phyloP scores from a whole-genome alignment of 1,140 invertebrate species.

The Rhizoglyphus robini region DNA sequence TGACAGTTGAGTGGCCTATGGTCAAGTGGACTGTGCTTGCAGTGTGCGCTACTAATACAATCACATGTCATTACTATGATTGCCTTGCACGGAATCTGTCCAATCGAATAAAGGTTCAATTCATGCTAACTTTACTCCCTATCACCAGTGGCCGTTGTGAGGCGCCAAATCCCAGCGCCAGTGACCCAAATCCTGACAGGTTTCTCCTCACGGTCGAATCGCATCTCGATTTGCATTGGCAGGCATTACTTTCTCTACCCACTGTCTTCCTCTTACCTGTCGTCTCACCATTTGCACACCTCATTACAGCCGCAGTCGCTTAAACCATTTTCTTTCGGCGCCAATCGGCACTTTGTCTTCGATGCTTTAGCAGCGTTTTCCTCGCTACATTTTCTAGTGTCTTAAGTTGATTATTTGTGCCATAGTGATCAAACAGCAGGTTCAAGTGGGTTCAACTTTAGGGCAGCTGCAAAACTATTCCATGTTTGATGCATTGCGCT shows the following conservation, averaged over 20 bases:
- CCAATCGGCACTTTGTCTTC: too few relatives aligned
- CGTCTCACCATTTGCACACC: neutral
- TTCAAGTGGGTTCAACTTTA: too few relatives aligned
- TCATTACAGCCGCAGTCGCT: neutral
- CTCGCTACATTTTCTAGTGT: too few relatives aligned
- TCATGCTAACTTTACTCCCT: neutral
- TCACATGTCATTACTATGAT: neutral
- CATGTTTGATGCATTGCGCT: too few relatives aligned
- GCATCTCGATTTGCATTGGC: neutral
- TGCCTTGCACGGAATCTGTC: neutral
- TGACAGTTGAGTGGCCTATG: too few relatives aligned
- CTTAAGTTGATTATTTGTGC: too few relatives aligned
- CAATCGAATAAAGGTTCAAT: neutral
- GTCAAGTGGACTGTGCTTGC: neutral
- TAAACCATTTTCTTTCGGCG: too few relatives aligned
- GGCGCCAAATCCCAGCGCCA: neutral
- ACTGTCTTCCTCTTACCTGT: neutral
- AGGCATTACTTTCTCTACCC: slow-evolving; percentile 11
- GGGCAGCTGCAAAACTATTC: too few relatives aligned
- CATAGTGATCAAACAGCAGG: too few relatives aligned
- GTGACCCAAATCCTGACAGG: slow-evolving; percentile 8
- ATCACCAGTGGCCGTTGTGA: neutral
- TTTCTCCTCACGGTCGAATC: neutral
- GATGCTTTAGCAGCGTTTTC: too few relatives aligned
- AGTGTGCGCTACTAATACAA: neutral